A percentile compares a stretch with the other conserved stretches of the same genome.
phyloP scores from a whole-genome alignment of 1,140 invertebrate genomes.

The Parapsyche elsis region DNA sequence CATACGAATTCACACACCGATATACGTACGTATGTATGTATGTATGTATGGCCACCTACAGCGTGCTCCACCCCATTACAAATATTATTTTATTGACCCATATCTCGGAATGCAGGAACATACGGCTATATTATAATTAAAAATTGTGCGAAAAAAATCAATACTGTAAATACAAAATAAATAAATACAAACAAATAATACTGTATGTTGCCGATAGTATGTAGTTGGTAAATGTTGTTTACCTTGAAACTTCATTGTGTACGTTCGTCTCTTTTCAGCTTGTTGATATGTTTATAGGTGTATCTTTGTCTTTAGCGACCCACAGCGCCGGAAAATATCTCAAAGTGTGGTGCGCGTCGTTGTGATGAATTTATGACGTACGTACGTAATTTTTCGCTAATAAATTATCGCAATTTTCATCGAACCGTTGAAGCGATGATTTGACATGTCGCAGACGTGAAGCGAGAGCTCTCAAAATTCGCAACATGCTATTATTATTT shows the following conservation, averaged over 20 bases:
- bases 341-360: constrained; percentile 26
- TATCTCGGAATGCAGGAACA: constrained; percentile 16
- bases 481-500: no score
- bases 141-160: constrained; percentile 13
- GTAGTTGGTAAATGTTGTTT: constrained; percentile 44
- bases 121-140: constrained; percentile 17
- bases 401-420: not conserved
- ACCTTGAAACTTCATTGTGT: constrained; percentile 43
- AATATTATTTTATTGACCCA: constrained; percentile 16
- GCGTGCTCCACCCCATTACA: not conserved
- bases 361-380: constrained; percentile 14
- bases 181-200: constrained; percentile 41
- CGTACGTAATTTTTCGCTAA: not conserved
- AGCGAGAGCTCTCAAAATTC: no score
- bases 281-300: no score
- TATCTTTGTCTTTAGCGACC: constrained; percentile 3
- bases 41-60: not conserved
- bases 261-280: not conserved
- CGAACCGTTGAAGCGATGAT: not conserved
- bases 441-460: no score
- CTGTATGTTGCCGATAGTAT: constrained; percentile 32
- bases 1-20: not conserved
- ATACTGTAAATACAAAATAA: constrained; percentile 29
- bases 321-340: constrained; percentile 12
- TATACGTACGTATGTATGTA: no score